Evolutionary conservation across 2,888 invertebrate genomes (phyloP), one percentile per base, ranked within the genome.

Genomic region (Cremastobaeus sp.): DNA sequence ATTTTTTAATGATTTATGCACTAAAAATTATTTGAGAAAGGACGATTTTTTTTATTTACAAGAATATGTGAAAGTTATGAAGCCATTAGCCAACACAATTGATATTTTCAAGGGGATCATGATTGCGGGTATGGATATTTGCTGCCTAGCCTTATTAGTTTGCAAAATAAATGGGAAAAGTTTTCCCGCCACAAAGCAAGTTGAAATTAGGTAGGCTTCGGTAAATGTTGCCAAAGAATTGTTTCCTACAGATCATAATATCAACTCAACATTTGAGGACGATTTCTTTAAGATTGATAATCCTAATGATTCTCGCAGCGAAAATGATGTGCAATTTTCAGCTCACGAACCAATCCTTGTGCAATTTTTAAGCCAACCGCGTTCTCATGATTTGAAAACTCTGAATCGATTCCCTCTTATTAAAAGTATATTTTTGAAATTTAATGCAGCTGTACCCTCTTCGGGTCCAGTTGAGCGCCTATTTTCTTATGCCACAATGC

Each of bases 401-500:
- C 3, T 35, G 2, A 35, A 35, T 8, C 3, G 14, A 9, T 8
- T 3, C 35, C 11, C 35, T 1, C 14, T 35, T 3, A 14, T 14
- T 11, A 8, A 12, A 9, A 11, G 14, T 3, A 25, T 68, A 8
- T 68, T 68, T 30, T 28, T 50, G 3, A 57, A 59, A 15, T 68
- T 50, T 14, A 68, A 68, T 30, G 50, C 68, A 4, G 37, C 59
- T 4, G 30, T 68, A 1, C 32, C 50, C 15, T 68, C 68, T 14
- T 68, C 68, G 3, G 59, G 48, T 25, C 43, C 59, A 8, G 47
- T 66, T 17, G 35, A 72, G 39, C 30, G 60, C 41, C 20, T 59
- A 17, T 66, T 72, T 59, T 52, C 65, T n/a, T 39, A 43, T 48
- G 39, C 66, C 15, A 57, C 57, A 12, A 69, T 69, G 34, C 28